Conservation (phyloP, 2,113 vertebrate genomes). For the Paramormyrops kingsleyae region DNA sequence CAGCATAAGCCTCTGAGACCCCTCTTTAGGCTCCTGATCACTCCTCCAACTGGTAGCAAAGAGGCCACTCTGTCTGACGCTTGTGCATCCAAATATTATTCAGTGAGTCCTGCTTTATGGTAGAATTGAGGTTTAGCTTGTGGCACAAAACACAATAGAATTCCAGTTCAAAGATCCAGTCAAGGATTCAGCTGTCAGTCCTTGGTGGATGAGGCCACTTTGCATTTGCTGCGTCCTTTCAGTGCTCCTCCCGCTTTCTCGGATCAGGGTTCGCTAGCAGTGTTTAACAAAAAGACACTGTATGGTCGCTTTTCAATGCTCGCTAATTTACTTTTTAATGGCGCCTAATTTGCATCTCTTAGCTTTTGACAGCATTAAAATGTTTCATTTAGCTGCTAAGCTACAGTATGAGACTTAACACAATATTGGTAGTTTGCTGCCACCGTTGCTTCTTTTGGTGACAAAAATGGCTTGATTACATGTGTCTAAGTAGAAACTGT, state of each 20-base stretch:
- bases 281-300: background rate
- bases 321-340: background rate
- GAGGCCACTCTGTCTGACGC: background rate
- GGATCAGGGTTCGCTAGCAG: background rate
- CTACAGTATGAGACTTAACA: background rate
- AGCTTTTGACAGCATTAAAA: constrained; percentile 9
- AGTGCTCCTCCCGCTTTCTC: background rate
- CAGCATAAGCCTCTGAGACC: background rate
- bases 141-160: background rate
- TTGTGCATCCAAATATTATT: background rate
- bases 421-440: background rate
- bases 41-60: background rate
- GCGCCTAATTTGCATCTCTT: background rate
- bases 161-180: background rate
- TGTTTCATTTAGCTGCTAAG: background rate
- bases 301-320: background rate
- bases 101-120: background rate
- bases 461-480: background rate
- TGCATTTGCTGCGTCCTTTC: background rate
- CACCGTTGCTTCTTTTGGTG: background rate
- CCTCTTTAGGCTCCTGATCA: background rate
- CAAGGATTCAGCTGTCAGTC: background rate
- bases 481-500: background rate
- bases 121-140: background rate
- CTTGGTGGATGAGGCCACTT: background rate